Base-by-base conservation (phyloP, 2,888 invertebrate species). In the Eupithecia pulchellata region DNA sequence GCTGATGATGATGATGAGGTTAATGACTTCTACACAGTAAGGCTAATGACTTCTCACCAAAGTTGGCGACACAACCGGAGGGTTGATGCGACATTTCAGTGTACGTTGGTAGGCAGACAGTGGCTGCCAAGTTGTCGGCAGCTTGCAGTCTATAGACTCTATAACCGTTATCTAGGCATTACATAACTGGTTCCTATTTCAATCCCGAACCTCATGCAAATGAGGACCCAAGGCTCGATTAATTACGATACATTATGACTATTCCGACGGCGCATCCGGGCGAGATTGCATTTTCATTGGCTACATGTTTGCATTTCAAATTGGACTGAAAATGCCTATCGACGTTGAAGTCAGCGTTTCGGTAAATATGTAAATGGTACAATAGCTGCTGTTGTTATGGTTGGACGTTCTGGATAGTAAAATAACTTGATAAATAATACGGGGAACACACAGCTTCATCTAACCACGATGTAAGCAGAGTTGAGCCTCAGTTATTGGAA, bases 151-250 rank as follows among this genome's bases (percentile, higher is more conserved):
- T 6, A 8, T 6, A 6, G 42, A 39, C 39, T n/a, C 6, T 8
- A n/a, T 42, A 42, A n/a, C 42, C n/a, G 42, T 20, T 42, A 47
- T 47, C 20, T 25, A 27, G 25, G 14, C 27, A 8, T 57, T 27
- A 57, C 57, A 29, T 57, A 29, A 14, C 57, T 14, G 17, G 34
- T 60, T 60, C 60, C 68, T 68, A 65, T 75, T 73, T 73, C 72
- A 69, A 73, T 72, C 39, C 58, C 58, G 64, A 69, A 75, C 71
- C 34, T 68, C 68, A 77, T 77, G 76, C 71, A 77, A 75, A 77
- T 77, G 68, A 73, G 67, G n/a, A 66, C 57, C 71, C 62, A 69
- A 74, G 62, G 73, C 61, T 62, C 65, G 66, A 75, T 76, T 76
- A 76, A 76, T 75, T 71, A 72, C 73, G 67, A 74, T 69, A 72